Base-by-base conservation (phyloP, 2,113 vertebrate species). In the Speoplatyrhinus poulsoni region DNA sequence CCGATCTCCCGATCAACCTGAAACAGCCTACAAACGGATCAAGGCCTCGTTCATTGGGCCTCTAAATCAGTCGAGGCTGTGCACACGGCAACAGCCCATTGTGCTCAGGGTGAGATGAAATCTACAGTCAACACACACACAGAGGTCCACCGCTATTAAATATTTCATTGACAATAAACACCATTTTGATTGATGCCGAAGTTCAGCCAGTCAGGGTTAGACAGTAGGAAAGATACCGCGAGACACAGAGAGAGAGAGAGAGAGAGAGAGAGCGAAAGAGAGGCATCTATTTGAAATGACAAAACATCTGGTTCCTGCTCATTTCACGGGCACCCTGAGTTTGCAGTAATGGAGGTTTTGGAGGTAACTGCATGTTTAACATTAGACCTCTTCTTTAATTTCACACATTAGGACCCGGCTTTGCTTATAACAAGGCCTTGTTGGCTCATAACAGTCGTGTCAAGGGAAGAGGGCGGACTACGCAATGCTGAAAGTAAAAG, bases 111-210 rank as follows among this genome's bases (percentile, higher is more conserved):
- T 50, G 65, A 74, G 67, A 78, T 59, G 59, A 72, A 81, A 85
- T 82, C 80, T 69, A 68, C 60, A 79, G 70, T 75, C 71, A 59
- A 62, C 33, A 65, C 81, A 79, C 79, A 11, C 15, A n/a, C 12
- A 75, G 67, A 57, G 65, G 69, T 69, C 60, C 63, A 17, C 33
- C 19, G 46, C n/a, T 69, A 70, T 80, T 89, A 87, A 90, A 89
- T 89, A 89, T 91, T 90, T 87, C 62, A 89, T 82, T 62, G 79
- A 85, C 77, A 87, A 88, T 88, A 90, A 89, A 87, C 80, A 89
- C 16, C 36, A 62, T 60, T 56, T 63, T 81, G 72, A 87, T 82
- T 77, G 80, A 85, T 79, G 78, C 68, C 69, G 77, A 71, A 57
- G 78, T 71, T 58, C 60, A 67, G 80, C 60, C 73, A 70, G 57